Conservation (phyloP, 2,797 vertebrate species). For the Eulemur rubriventer region DNA sequence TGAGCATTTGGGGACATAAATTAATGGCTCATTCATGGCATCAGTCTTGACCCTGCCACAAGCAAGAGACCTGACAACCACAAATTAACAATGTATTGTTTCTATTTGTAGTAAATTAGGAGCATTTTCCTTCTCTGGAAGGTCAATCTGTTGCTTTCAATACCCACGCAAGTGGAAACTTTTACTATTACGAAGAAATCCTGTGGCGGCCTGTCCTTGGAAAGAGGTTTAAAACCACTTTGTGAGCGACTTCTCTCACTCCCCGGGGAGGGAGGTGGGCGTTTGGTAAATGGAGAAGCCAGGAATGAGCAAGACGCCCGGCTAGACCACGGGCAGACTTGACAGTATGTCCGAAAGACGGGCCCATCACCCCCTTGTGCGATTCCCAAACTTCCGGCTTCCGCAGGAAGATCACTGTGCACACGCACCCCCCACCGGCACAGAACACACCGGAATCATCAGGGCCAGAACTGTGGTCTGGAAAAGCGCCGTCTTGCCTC, state of each 20-base stretch:
- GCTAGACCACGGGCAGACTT: fast-evolving
- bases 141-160: neutral
- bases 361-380: fast-evolving
- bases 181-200: neutral
- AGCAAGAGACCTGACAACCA: neutral
- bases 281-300: neutral
- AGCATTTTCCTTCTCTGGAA: neutral
- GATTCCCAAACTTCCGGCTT: neutral
- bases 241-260: neutral
- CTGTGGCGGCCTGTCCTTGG: neutral
- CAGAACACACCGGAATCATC: neutral
- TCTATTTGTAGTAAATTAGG: neutral
- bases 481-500: too few species aligned
- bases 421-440: fast-evolving
- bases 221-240: neutral
- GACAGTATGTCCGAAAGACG: fast-evolving
- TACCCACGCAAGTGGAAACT: neutral
- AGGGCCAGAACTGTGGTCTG: fast-evolving
- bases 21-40: fast-evolving
- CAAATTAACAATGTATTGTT: neutral
- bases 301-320: fast-evolving
- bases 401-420: neutral
- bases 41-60: fast-evolving
- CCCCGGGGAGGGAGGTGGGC: neutral
- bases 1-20: neutral